Conservation (phyloP, 2,113 vertebrate genomes). For the Brachypteracias leptosomus region DNA sequence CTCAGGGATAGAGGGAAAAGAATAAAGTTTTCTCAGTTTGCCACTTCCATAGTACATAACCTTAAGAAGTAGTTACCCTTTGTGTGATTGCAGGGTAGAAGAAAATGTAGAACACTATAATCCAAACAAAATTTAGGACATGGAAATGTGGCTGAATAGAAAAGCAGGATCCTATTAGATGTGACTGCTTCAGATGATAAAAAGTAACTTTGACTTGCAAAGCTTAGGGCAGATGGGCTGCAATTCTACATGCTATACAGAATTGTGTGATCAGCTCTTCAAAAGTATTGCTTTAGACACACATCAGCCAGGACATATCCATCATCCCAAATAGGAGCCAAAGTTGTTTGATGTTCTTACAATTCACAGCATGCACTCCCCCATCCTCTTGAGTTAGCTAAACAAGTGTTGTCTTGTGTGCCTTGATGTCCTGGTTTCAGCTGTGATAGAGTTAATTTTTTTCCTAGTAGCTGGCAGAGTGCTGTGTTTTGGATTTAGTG, state of each 20-base stretch:
- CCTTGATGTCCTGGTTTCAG: not conserved
- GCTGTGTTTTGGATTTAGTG: not conserved
- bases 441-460: not conserved
- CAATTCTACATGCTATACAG: not conserved
- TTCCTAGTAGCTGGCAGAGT: not conserved
- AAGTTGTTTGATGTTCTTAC: not conserved
- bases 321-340: not conserved
- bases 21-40: not conserved
- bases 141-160: not conserved
- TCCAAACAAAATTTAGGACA: not conserved
- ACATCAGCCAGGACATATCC: rapidly evolving
- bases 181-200: not conserved
- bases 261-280: not conserved
- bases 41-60: not conserved
- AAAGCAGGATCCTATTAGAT: not conserved
- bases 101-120: not conserved
- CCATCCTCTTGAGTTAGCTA: not conserved
- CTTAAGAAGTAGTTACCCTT: not conserved
- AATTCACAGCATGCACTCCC: not conserved
- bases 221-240: not conserved
- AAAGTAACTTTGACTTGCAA: not conserved
- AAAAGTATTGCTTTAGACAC: not conserved
- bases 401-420: no score
- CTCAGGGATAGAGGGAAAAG: not conserved
- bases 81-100: not conserved